Percentiles rank a stretch among this genome's conserved stretches.
phyloP scores from a whole-genome alignment of 2,888 invertebrate genomes.

The Habrosyne pyritoides region DNA sequence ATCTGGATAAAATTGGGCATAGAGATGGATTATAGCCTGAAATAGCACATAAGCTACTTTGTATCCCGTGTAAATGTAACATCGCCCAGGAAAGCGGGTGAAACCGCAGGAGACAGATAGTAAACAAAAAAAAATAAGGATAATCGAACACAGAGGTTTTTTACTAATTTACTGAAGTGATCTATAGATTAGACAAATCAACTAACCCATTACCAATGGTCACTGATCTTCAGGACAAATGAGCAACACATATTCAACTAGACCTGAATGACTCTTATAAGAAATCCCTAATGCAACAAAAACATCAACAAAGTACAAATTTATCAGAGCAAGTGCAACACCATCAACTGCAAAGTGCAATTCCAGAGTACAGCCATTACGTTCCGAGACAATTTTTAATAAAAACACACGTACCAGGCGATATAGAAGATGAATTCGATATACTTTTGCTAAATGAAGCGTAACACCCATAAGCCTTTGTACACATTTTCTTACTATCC shows the following conservation, averaged over 20 bases:
- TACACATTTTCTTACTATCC: conserved; percentile 39
- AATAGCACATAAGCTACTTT: too few species aligned
- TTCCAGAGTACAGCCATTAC: conserved; percentile 38
- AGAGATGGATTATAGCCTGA: too few species aligned
- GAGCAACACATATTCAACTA: background rate
- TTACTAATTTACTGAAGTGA: too few species aligned
- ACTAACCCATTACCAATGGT: background rate
- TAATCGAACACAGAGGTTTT: too few species aligned
- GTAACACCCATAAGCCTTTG: conserved; percentile 66
- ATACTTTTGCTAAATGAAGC: conserved; percentile 82
- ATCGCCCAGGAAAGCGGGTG: too few species aligned
- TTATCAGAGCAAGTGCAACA: conserved; percentile 38
- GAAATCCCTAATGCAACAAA: background rate
- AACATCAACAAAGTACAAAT: conserved; percentile 17
- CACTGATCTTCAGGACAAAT: background rate
- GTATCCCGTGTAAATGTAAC: too few species aligned
- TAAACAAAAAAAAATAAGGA: too few species aligned
- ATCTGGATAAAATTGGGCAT: too few species aligned
- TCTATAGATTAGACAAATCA: too few species aligned
- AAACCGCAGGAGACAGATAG: too few species aligned
- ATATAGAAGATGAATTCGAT: conserved; percentile 75
- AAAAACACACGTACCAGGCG: conserved; percentile 62
- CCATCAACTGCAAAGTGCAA: conserved; percentile 46
- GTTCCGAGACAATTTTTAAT: conserved; percentile 53
- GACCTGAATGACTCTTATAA: background rate